Conservation (phyloP, 2,888 invertebrate species). For the Tipula unca region DNA sequence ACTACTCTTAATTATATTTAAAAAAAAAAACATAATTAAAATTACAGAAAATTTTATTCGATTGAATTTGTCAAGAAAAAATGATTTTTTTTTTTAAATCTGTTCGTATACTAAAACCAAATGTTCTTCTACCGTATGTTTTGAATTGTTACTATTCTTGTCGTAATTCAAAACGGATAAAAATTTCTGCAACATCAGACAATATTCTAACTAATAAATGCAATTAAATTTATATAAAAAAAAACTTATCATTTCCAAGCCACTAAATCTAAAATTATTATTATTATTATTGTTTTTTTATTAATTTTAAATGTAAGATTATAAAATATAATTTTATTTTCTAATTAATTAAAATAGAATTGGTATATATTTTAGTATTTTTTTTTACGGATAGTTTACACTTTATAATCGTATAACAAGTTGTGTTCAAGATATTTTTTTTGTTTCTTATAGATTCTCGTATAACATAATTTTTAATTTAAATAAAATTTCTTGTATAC, state of each 20-base stretch:
- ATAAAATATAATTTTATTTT: not conserved
- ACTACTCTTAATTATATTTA: not conserved
- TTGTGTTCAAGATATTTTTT: not conserved
- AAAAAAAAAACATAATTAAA: not conserved
- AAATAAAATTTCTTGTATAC: not conserved
- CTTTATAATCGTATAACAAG: not conserved
- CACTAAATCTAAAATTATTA: slow-evolving; percentile 3
- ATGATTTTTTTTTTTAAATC: not conserved
- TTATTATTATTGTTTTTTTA: not conserved
- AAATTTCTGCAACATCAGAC: not conserved
- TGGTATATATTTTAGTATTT: not conserved
- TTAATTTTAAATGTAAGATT: not conserved
- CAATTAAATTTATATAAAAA: not conserved
- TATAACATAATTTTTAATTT: not conserved
- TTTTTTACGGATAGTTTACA: not conserved
- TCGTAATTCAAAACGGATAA: not conserved
- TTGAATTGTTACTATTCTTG: not conserved
- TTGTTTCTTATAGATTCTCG: slow-evolving; percentile 2
- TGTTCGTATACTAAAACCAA: not conserved
- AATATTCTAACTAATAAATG: not conserved
- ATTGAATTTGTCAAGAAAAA: not conserved
- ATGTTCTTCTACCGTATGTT: not conserved
- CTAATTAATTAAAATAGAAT: not conserved
- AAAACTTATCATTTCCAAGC: not conserved
- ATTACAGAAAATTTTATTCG: not conserved